A percentile compares a stretch with the other conserved stretches of the same genome.
Evolutionary conservation across 1,140 invertebrate genomes (phyloP).

Genomic region (Zophobas morio): DNA sequence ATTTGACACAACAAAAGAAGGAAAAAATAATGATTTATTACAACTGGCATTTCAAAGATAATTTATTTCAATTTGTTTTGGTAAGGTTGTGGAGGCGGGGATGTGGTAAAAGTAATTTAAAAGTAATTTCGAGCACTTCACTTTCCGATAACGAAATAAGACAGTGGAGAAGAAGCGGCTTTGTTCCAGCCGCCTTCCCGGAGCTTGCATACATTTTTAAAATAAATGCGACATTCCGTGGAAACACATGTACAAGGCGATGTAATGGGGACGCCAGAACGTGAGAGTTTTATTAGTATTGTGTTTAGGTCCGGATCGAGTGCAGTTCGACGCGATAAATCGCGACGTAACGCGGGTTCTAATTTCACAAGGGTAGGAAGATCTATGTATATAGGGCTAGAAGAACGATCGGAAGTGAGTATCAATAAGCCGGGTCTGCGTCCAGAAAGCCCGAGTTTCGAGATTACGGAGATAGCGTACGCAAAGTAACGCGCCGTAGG

Average conservation of each 20-base stretch:
- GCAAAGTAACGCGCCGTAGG: too few species aligned
- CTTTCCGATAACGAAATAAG: slow-evolving; percentile 47
- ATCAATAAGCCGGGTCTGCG: too few species aligned
- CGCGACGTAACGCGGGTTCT: background rate
- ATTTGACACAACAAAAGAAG: slow-evolving; percentile 46
- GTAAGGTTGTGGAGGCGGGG: slow-evolving; percentile 38
- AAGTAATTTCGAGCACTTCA: slow-evolving; percentile 50
- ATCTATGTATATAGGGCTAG: too few species aligned
- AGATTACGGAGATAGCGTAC: too few species aligned
- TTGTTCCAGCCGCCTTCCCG: slow-evolving; percentile 14
- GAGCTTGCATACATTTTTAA: slow-evolving; percentile 58
- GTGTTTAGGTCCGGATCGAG: slow-evolving; percentile 50
- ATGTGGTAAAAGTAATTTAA: slow-evolving; percentile 50
- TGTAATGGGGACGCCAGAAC: slow-evolving; percentile 54
- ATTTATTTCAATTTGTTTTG: slow-evolving; percentile 50
- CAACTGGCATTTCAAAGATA: slow-evolving; percentile 40
- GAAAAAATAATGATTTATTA: slow-evolving; percentile 48
- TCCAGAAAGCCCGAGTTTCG: too few species aligned
- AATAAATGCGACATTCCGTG: slow-evolving; percentile 58
- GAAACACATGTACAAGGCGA: slow-evolving; percentile 57
- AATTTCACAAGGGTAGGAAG: too few species aligned
- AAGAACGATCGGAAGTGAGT: too few species aligned
- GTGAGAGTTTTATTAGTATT: slow-evolving; percentile 60
- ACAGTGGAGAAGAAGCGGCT: slow-evolving; percentile 25
- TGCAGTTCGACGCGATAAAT: slow-evolving; percentile 34